Evolutionary conservation across 2,797 vertebrate genomes (phyloP), one percentile per base, ranked within the genome.

Genomic region (Aplochiton taeniatus): DNA sequence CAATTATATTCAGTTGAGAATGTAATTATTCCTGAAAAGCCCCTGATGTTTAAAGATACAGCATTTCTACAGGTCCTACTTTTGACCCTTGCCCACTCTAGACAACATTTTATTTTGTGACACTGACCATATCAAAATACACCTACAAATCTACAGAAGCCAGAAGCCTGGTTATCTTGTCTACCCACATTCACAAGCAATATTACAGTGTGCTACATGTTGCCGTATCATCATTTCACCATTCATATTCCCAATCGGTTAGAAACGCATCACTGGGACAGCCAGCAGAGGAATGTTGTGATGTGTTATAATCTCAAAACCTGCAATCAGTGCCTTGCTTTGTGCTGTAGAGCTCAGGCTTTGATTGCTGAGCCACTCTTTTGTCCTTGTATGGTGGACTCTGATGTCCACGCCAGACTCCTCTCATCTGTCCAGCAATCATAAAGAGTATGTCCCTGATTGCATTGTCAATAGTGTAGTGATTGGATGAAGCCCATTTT

Each of bases 341-440:
- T 44, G 53, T 59, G 66, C 67, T 42, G 44, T 51, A 74, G 63
- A 68, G 83, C 45, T n/a, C 49, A 47, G 63, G 70, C 74, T 83
- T 75, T 86, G 90, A 90, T 90, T 90, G 81, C 85, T 61, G 73
- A 63, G 73, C 75, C 66, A 75, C 76, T 85, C 85, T 81, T 82
- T 76, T 72, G 72, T 76, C 76, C 74, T 71, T 73, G 69, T 75
- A 83, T 79, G 70, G 77, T 12, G 41, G 66, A 64, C 65, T 79
- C 61, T 81, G 77, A 85, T 85, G 80, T 76, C 68, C 73, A 74
- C 55, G 53, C 78, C 71, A 80, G 75, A 75, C 66, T 77, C 67
- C 65, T 79, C 76, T 83, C 85, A 87, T 84, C 79, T 78, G 70
- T 66, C 75, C 72, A 44, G 75, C 85, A 86, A 79, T 85, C 75